Conservation (phyloP, 2,797 vertebrate genomes). For the Diplodus sargus region DNA sequence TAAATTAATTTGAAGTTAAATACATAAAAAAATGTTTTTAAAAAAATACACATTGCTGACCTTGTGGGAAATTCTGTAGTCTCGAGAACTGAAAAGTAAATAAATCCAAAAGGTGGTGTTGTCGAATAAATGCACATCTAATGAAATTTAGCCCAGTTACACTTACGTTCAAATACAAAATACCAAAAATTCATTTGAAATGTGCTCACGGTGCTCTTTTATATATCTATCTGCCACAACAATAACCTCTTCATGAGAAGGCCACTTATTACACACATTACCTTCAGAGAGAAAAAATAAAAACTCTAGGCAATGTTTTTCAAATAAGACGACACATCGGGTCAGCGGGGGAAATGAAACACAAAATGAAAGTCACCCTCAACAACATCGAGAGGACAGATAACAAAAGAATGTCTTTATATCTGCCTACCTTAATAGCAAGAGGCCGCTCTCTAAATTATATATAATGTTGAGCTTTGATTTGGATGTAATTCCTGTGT, state of each 20-base stretch:
- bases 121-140: too few species aligned
- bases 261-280: background rate
- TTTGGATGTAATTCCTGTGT: background rate
- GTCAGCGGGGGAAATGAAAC: constrained; percentile 1
- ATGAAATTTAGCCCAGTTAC: too few species aligned
- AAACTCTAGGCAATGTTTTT: background rate
- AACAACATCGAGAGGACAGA: background rate
- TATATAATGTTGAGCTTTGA: background rate
- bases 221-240: too few species aligned
- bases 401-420: background rate
- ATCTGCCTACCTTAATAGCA: background rate
- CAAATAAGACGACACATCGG: background rate
- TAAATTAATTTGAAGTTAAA: too few species aligned
- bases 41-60: too few species aligned
- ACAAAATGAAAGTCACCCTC: constrained; percentile 16
- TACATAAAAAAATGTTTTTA: too few species aligned
- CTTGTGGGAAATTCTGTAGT: too few species aligned
- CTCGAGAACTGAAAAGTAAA: too few species aligned
- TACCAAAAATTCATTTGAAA: too few species aligned
- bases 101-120: too few species aligned
- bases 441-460: background rate
- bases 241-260: background rate
- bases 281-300: background rate
- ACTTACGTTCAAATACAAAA: too few species aligned
- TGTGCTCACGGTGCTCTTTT: too few species aligned